Evolutionary conservation across 2,797 vertebrate species (phyloP).

Genomic region (Spea hammondii): DNA sequence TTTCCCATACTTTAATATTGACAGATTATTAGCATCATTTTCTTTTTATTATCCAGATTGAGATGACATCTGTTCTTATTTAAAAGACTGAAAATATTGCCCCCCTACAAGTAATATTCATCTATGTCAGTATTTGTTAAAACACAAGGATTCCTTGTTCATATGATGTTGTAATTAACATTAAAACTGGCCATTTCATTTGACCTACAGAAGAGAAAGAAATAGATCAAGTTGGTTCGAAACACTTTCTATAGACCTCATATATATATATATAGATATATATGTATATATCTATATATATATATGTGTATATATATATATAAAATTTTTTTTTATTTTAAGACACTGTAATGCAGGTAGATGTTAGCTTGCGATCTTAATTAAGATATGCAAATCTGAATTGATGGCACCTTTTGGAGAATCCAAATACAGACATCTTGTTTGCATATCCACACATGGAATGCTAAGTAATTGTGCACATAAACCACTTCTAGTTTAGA

Average conservation of each 20-base stretch:
- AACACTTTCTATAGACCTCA: neutral
- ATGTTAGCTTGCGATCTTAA: constrained; percentile 32
- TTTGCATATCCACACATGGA: constrained; percentile 7
- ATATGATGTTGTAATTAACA: neutral
- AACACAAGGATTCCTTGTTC: constrained; percentile 3
- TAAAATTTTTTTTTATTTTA: neutral
- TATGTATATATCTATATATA: no score
- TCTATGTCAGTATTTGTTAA: constrained; percentile 22
- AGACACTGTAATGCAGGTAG: constrained; percentile 27
- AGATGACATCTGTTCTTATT: constrained; percentile 21
- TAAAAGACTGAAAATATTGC: constrained; percentile 24
- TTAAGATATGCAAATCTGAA: constrained; percentile 34
- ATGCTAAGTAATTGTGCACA: constrained; percentile 2
- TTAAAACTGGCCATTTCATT: neutral
- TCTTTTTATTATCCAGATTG: constrained; percentile 1
- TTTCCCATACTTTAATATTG: no score
- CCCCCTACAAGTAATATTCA: constrained; percentile 1
- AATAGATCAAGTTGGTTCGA: constrained; percentile 28
- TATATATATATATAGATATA: no score
- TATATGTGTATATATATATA: no score
- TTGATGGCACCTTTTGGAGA: constrained; percentile 28
- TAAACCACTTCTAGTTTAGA: neutral
- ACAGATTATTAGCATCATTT: neutral
- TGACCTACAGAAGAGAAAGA: neutral
- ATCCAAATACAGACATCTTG: constrained; percentile 9